phyloP scores from a whole-genome alignment of 1,140 invertebrate genomes.

The Chrysomallon squamiferum region DNA sequence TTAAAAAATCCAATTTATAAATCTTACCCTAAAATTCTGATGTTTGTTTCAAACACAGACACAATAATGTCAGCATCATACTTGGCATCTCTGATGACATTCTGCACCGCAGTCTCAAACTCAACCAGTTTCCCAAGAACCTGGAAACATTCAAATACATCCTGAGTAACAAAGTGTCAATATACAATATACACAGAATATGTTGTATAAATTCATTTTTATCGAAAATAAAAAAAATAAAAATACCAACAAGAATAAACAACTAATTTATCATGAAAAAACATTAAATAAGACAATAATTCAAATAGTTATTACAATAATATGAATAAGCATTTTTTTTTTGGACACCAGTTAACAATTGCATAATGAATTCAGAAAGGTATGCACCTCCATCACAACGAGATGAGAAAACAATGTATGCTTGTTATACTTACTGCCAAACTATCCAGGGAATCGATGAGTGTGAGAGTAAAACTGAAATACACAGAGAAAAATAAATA shows the following conservation, averaged over 20 bases:
- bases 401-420: no score
- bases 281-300: no score
- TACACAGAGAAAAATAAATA: conserved; percentile 15
- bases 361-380: no score
- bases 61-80: conserved; percentile 96
- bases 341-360: no score
- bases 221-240: no score
- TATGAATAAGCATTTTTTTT: no score
- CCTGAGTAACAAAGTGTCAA: no score
- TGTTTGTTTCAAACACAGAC: conserved; percentile 98
- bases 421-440: conserved; percentile 77
- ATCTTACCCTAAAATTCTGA: conserved; percentile 89
- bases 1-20: no score
- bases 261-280: no score
- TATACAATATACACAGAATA: neutral
- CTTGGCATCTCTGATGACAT: conserved; percentile 78
- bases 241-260: neutral
- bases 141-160: conserved; percentile 55
- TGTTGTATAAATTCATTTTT: neutral
- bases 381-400: no score
- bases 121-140: conserved; percentile 90
- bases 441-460: conserved; percentile 94
- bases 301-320: no score
- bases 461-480: conserved; percentile 93
- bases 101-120: conserved; percentile 89